A percentile compares a stretch with the other conserved stretches of the same genome.
phyloP scores from a whole-genome alignment of 2,113 vertebrate species.

The Mesembrinibis cayennensis region DNA sequence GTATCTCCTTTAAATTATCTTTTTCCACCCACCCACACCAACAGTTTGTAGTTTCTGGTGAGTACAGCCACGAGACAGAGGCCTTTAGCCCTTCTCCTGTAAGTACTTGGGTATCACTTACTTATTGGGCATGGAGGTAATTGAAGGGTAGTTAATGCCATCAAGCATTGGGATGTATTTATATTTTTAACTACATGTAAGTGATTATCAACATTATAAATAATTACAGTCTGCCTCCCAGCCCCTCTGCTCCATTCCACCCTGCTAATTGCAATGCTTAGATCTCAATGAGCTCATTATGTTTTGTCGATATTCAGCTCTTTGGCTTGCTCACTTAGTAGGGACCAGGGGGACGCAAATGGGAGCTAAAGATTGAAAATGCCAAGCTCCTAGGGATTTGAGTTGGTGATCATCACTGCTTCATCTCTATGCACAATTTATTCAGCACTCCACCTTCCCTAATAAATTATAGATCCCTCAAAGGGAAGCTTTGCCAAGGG shows the following conservation, averaged over 20 bases:
- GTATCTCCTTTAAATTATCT: not conserved
- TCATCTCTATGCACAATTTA: conserved; percentile 55
- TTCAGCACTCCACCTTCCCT: conserved; percentile 59
- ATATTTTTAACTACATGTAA: conserved; percentile 64
- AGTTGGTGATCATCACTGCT: conserved; percentile 1
- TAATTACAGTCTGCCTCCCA: conserved; percentile 64
- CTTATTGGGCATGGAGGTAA: conserved; percentile 18
- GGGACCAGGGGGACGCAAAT: conserved; percentile 17
- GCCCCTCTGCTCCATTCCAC: conserved; percentile 65
- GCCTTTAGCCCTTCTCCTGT: not conserved
- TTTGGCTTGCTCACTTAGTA: conserved; percentile 47
- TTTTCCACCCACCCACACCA: not conserved
- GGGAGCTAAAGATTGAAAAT: conserved; percentile 64
- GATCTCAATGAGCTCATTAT: conserved; percentile 69
- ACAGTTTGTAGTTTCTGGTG: not conserved
- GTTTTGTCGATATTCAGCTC: conserved; percentile 64
- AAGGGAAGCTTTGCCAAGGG: conserved; percentile 54
- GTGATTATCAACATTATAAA: conserved; percentile 69
- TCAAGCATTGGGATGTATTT: conserved; percentile 42
- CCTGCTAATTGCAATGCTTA: conserved; percentile 63
- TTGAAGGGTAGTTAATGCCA: conserved; percentile 39
- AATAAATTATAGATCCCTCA: conserved; percentile 63
- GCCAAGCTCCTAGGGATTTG: conserved; percentile 51
- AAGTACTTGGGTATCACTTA: not conserved
- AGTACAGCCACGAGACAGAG: not conserved